Evolutionary conservation across 2,113 vertebrate genomes (phyloP).

Genomic region (Paralichthys olivaceus): DNA sequence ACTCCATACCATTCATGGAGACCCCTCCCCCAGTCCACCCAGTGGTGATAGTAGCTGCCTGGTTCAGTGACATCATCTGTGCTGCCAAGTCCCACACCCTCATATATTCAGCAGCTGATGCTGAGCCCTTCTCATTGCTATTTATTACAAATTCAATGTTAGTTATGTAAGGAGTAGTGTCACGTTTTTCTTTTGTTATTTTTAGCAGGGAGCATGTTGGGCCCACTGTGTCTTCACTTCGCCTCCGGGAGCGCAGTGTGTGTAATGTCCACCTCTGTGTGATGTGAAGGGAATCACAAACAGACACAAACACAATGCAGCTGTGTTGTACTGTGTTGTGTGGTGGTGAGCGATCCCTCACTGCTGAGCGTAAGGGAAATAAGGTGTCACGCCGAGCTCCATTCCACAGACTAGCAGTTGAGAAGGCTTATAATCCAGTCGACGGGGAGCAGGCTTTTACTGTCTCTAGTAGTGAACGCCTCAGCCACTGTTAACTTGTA

Average conservation of each 20-base stretch:
- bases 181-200: background rate
- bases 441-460: background rate
- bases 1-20: constrained; percentile 25
- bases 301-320: background rate
- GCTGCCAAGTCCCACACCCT: constrained; percentile 20
- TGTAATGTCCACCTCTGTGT: background rate
- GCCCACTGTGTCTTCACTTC: background rate
- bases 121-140: background rate
- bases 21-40: constrained; percentile 60
- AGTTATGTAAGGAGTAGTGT: background rate
- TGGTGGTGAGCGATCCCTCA: constrained; percentile 2
- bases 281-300: background rate
- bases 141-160: constrained; percentile 2
- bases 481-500: background rate
- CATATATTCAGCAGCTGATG: constrained; percentile 53
- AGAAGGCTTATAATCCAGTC: background rate
- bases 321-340: background rate
- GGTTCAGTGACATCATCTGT: constrained; percentile 69
- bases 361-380: background rate
- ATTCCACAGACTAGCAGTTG: background rate
- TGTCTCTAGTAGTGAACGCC: background rate
- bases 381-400: constrained; percentile 8
- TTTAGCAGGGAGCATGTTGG: background rate
- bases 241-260: background rate
- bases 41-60: constrained; percentile 63